Evolutionary conservation across 2,113 vertebrate genomes (phyloP).

Genomic region (Balaeniceps rex): DNA sequence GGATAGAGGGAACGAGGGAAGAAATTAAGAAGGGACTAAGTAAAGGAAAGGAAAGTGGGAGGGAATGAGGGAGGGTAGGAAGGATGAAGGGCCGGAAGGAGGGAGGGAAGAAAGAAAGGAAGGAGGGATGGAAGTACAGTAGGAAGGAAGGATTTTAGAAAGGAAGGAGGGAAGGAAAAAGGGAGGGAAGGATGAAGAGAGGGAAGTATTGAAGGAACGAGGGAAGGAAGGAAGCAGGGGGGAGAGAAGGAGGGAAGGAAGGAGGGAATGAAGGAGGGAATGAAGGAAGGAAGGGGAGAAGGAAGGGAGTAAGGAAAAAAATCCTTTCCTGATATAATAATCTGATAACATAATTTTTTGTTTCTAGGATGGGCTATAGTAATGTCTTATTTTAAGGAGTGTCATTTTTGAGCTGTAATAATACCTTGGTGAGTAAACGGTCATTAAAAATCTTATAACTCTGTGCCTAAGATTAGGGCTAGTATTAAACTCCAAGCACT

Average conservation of each 20-base stretch:
- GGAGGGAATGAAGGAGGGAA: too few species aligned
- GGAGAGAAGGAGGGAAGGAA: too few species aligned
- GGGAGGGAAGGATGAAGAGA: too few species aligned
- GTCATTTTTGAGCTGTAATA: neutral
- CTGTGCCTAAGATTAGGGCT: neutral
- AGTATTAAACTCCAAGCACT: neutral
- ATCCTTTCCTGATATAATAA: neutral
- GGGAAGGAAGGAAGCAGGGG: too few species aligned
- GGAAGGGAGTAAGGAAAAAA: too few species aligned
- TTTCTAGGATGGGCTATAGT: neutral
- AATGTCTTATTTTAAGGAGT: neutral
- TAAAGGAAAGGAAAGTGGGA: neutral
- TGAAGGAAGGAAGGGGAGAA: too few species aligned
- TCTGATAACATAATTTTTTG: neutral
- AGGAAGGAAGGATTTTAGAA: too few species aligned
- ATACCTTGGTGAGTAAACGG: neutral
- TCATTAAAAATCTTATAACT: neutral
- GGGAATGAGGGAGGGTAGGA: neutral
- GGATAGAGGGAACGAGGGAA: neutral
- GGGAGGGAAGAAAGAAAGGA: neutral
- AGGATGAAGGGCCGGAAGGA: neutral
- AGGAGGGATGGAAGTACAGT: neutral
- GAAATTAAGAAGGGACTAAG: neutral
- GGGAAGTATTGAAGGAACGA: too few species aligned
- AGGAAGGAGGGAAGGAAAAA: too few species aligned